Evolutionary conservation across 2,797 vertebrate species (phyloP), one percentile per base, ranked within the genome.

Genomic region (Pseudochaenichthys georgianus): DNA sequence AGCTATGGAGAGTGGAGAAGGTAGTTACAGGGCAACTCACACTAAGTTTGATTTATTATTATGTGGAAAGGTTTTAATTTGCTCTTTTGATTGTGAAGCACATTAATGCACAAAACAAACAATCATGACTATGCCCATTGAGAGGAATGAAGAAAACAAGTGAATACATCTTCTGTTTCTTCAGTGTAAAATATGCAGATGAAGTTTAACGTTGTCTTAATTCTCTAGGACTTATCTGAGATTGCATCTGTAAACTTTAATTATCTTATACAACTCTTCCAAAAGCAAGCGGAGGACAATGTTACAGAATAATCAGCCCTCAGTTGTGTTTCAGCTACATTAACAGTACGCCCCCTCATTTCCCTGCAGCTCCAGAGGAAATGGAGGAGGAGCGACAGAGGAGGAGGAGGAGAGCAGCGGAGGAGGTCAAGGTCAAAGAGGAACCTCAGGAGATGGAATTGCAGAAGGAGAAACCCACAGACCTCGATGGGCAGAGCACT

Each of bases 1-100:
- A 94, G 97, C 95, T 81, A 96, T 99, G 96, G 98, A 99, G 89
- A 99, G 98, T 21, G 98, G 97, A 78, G 98, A 99, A 97, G 98
- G 98, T 99, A 94, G 76, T 89, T 67, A 71, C 28, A 52, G 31
- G 21, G 3, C 54, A 66, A 38, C 23, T 13, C 53, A 65, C 12
- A 31, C 16, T 13, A 12, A 17, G 7, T 58, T 9, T 73, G 28
- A 72, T 19, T 7, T 17, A 21, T 41, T 45, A 17, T 34, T 46
- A 42, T 61, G 9, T 15, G 13, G 11, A 21, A 8, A 42, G 52
- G 38, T 41, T 52, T 65, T 2, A 48, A 3, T 51, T 19, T 48
- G 28, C 13, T 69, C 23, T 16, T 57, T 13, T 41, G 23, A 38
- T 68, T 48, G 23, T 16, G 21, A 4, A 12, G n/a, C 42, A 57